Base-by-base conservation (phyloP, 2,888 invertebrate genomes). In the Muschampia staudingeri region DNA sequence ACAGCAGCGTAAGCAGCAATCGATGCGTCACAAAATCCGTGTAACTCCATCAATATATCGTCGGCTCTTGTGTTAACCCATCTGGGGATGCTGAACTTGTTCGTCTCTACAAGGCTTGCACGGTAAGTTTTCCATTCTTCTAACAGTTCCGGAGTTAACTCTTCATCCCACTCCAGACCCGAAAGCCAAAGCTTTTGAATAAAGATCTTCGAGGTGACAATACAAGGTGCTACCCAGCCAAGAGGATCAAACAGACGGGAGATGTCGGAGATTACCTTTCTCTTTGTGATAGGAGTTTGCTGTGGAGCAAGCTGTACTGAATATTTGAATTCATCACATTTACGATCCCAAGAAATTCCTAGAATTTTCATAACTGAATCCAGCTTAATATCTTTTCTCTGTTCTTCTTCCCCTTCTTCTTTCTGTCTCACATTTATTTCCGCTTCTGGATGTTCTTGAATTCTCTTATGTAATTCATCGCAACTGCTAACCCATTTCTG, bases 401-500 rank as follows among this genome's bases (percentile, higher is more conserved):
- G 56, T 56, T 56, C 56, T 19, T 19, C 19, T 19, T 56, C 9
- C 19, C 8, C 9, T 56, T 52, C 44, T 44, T 44, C 56, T 11
- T 56, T 56, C 56, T 19, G 56, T 19, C 25, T 56, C 19, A 3
- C 19, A 19, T 9, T 56, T 11, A 9, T 56, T n/a, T 25, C 19
- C 2, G 11, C 19, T 56, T 56, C 56, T 3, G 56, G 9, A 19
- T 56, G 19, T 19, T 2, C 56, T 56, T 56, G 56, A 67, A 67
- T 67, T 67, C 16, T 37, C 7, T 67, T 34, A 9, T 37, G 34
- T 16, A 67, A 67, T 67, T 67, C 34, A 7, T 67, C 34, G 34
- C 67, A 67, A 67, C 34, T 67, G 34, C 67, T 67, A 34, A 67
- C 67, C 67, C 67, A 67, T n/a, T 67, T 67, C 34, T 67, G 67